phyloP scores from a whole-genome alignment of 2,888 invertebrate genomes.

The Diarsia rubi region DNA sequence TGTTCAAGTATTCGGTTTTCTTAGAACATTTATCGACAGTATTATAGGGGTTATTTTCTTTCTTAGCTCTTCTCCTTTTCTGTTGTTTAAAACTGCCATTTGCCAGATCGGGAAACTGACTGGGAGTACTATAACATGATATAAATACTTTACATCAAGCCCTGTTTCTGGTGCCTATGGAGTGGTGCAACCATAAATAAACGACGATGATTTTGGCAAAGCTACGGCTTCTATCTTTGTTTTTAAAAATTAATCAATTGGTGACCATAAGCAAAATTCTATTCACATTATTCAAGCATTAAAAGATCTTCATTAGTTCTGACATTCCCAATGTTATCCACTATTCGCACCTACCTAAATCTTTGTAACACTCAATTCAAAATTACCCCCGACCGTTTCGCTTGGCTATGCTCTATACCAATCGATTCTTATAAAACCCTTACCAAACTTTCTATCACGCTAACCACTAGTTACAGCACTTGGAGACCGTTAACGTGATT shows the following conservation, averaged over 20 bases:
- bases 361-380: not conserved
- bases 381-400: conserved; percentile 15
- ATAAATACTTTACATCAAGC: not conserved
- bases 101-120: not conserved
- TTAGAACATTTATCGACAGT: not conserved
- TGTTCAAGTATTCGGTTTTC: not conserved
- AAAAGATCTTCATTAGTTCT: not conserved
- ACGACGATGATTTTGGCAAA: too few species aligned
- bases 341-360: not conserved
- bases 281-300: not conserved
- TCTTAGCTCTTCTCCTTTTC: not conserved
- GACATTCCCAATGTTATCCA: not conserved
- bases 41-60: not conserved
- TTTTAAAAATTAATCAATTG: not conserved
- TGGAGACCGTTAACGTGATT: conserved; percentile 62
- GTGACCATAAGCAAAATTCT: not conserved
- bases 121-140: not conserved
- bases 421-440: conserved; percentile 51
- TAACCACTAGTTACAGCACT: conserved; percentile 55
- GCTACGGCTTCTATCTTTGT: not conserved
- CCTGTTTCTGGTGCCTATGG: not conserved
- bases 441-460: conserved; percentile 57
- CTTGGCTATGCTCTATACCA: conserved; percentile 7
- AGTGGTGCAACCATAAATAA: not conserved
- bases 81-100: not conserved